Percentiles rank a stretch among this genome's conserved stretches.
Evolutionary conservation across 2,797 vertebrate species (phyloP).

Genomic region (Crax fasciolata): DNA sequence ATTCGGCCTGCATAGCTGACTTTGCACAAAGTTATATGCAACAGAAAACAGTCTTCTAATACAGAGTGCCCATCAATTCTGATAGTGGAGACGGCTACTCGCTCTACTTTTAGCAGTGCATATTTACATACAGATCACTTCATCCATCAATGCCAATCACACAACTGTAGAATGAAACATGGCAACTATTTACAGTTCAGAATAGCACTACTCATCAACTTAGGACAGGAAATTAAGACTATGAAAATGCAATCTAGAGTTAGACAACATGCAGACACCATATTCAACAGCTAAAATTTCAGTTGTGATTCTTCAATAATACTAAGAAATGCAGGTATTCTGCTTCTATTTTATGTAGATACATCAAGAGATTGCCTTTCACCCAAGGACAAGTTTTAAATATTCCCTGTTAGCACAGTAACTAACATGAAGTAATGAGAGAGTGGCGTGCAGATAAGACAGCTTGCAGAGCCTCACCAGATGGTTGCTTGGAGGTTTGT

Average conservation of each 20-base stretch:
- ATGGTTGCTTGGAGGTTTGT: not conserved
- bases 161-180: not conserved
- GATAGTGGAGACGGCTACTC: not conserved
- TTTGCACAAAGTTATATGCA: not conserved
- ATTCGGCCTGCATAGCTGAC: not conserved
- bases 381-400: not conserved
- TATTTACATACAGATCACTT: conserved; percentile 1
- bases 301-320: not conserved
- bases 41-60: not conserved
- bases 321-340: not conserved
- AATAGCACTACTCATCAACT: not conserved
- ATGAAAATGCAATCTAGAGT: not conserved
- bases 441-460: not conserved
- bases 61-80: not conserved
- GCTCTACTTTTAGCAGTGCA: not conserved
- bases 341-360: not conserved
- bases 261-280: not conserved
- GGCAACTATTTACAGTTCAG: not conserved
- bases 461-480: fast-evolving
- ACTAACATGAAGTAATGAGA: not conserved
- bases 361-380: not conserved
- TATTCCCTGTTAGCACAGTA: not conserved
- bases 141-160: not conserved
- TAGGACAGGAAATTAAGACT: not conserved
- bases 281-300: not conserved